phyloP scores from a whole-genome alignment of 2,888 invertebrate species.

The Dascillus cervinus region DNA sequence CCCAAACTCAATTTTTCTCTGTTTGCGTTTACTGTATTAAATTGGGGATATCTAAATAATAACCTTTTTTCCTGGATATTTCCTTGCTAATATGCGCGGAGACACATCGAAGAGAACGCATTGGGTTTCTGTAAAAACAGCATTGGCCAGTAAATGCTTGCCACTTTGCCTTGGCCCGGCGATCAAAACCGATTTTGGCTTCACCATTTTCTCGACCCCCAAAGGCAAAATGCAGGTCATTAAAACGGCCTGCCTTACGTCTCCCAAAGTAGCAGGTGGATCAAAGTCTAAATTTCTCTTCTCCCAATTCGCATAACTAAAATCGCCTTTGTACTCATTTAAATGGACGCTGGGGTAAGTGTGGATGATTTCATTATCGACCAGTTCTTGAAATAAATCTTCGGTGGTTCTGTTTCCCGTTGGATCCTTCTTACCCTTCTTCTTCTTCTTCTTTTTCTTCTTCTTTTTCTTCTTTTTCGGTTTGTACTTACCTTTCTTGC shows the following conservation, averaged over 20 bases:
- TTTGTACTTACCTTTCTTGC: constrained; percentile 26
- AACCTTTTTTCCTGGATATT: constrained; percentile 58
- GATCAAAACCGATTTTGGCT: constrained; percentile 55
- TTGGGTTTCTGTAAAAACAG: constrained; percentile 67
- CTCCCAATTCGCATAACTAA: constrained; percentile 53
- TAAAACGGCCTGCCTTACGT: constrained; percentile 52
- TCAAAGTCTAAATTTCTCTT: constrained; percentile 37
- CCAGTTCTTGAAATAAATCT: constrained; percentile 65
- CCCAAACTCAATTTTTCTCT: too few relatives aligned
- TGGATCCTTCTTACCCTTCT: constrained; percentile 53
- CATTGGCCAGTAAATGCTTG: constrained; percentile 63
- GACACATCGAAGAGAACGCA: constrained; percentile 72
- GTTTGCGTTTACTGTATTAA: too few relatives aligned
- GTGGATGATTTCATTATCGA: constrained; percentile 60
- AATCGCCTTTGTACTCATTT: constrained; percentile 63
- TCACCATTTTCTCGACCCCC: constrained; percentile 38
- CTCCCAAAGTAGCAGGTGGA: constrained; percentile 51
- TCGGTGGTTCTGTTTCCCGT: constrained; percentile 54
- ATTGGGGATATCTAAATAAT: too few relatives aligned
- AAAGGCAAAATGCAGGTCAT: constrained; percentile 55
- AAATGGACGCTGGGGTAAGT: constrained; percentile 53
- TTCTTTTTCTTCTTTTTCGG: constrained; percentile 29
- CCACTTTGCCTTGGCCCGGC: constrained; percentile 64
- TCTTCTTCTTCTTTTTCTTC: constrained; percentile 28
- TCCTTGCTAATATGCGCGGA: constrained; percentile 57